Evolutionary conservation across 2,113 vertebrate genomes (phyloP).

Genomic region (Bolborhynchus lineola): DNA sequence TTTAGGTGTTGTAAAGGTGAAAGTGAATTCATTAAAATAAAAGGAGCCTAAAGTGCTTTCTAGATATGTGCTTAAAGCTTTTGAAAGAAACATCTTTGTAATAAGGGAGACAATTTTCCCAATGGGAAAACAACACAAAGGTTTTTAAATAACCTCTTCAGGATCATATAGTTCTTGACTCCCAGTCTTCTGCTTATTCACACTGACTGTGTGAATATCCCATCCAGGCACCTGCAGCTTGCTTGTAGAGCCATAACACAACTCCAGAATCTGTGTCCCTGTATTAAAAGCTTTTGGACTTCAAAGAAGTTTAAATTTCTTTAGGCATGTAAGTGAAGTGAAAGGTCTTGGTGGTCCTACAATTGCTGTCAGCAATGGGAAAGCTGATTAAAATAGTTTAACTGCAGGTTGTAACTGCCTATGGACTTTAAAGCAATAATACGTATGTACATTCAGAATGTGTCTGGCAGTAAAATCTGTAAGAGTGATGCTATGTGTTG

Average conservation of each 20-base stretch:
- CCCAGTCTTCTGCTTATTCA: not conserved
- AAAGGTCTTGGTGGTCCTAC: not conserved
- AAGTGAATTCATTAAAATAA: not conserved
- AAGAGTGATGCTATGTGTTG: not conserved
- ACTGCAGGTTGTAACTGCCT: not conserved
- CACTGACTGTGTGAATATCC: not conserved
- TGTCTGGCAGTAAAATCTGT: not conserved
- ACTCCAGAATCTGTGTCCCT: not conserved
- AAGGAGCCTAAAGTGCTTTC: not conserved
- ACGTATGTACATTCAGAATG: not conserved
- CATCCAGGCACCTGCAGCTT: not conserved
- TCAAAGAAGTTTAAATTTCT: not conserved
- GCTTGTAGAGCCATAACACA: not conserved
- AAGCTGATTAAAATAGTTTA: not conserved
- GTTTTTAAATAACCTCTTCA: not conserved
- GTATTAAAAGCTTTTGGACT: not conserved
- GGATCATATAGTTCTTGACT: not conserved
- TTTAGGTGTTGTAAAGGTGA: not conserved
- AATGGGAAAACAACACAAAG: not conserved
- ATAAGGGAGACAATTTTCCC: not conserved
- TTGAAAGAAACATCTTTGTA: not conserved
- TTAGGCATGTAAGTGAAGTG: not conserved
- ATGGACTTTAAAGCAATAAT: not conserved
- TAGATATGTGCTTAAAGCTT: not conserved
- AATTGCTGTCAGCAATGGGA: not conserved